Percentiles rank a stretch among this genome's conserved stretches.
Evolutionary conservation across 1,140 invertebrate genomes (phyloP).

Genomic region (Ceratina australensis): DNA sequence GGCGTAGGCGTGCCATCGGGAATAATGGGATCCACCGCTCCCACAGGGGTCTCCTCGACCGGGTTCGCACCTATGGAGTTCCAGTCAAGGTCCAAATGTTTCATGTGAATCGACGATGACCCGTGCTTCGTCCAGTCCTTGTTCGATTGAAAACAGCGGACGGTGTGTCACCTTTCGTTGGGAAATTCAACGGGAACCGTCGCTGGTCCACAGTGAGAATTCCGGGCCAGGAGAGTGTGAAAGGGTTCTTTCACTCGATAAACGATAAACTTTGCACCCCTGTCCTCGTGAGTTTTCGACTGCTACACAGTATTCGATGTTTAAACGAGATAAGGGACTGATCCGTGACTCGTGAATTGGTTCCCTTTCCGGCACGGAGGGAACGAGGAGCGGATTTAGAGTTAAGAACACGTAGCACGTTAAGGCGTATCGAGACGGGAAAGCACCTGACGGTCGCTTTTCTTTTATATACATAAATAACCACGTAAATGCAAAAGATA

Average conservation of each 20-base stretch:
- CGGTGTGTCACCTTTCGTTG: background rate
- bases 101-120: constrained; percentile 67
- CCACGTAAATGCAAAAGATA: constrained; percentile 2
- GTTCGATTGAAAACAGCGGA: background rate
- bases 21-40: constrained; percentile 68
- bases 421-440: constrained; percentile 6
- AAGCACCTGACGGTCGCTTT: background rate
- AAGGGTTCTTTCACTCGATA: background rate
- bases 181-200: background rate
- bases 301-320: constrained; percentile 63
- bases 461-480: constrained; percentile 45
- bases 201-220: constrained; percentile 7
- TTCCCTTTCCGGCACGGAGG: background rate
- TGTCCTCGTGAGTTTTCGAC: constrained; percentile 45
- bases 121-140: background rate
- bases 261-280: background rate
- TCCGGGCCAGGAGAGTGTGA: background rate
- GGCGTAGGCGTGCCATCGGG: constrained; percentile 66
- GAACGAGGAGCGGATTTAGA: background rate
- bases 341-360: background rate
- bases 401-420: background rate
- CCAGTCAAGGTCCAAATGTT: constrained; percentile 74
- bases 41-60: constrained; percentile 70
- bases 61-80: constrained; percentile 73
- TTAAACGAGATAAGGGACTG: constrained; percentile 25